A percentile compares a stretch with the other conserved stretches of the same genome.
phyloP scores from a whole-genome alignment of 2,113 vertebrate species.

The Gymnobelideus leadbeateri region DNA sequence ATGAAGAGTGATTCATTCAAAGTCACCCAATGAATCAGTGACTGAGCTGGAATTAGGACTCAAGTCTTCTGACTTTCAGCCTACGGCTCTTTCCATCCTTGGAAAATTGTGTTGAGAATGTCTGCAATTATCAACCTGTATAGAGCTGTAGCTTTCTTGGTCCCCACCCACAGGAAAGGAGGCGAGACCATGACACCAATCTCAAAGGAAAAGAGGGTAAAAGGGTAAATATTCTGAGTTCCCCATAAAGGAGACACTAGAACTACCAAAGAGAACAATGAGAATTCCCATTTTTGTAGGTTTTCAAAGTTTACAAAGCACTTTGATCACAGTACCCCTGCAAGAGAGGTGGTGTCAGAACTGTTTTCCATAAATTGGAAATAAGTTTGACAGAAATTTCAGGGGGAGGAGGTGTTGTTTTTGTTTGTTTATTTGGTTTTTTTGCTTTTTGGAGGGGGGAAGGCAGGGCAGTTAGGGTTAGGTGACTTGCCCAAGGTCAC shows the following conservation, averaged over 20 bases:
- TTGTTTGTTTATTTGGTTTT: no score
- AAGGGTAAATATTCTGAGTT: not conserved
- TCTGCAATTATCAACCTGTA: not conserved
- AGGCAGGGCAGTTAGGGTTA: no score
- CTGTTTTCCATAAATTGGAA: not conserved
- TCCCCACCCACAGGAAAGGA: not conserved
- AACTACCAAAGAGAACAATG: not conserved
- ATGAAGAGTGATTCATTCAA: not conserved
- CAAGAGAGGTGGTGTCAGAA: not conserved
- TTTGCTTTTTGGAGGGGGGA: no score
- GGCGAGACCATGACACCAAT: not conserved
- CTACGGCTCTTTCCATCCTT: not conserved
- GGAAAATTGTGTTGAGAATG: not conserved
- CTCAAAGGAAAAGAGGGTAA: not conserved
- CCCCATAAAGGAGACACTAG: not conserved
- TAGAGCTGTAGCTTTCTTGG: not conserved
- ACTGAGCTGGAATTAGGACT: not conserved
- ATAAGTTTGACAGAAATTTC: not conserved
- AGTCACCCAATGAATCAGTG: not conserved
- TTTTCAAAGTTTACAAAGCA: not conserved
- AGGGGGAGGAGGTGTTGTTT: no score
- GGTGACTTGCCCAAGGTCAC: no score
- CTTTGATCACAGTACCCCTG: not conserved
- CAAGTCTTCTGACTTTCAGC: not conserved
- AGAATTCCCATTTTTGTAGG: not conserved